Evolutionary conservation across 2,888 invertebrate species (phyloP), one percentile per base, ranked within the genome.

Genomic region (Tinea semifulvella): DNA sequence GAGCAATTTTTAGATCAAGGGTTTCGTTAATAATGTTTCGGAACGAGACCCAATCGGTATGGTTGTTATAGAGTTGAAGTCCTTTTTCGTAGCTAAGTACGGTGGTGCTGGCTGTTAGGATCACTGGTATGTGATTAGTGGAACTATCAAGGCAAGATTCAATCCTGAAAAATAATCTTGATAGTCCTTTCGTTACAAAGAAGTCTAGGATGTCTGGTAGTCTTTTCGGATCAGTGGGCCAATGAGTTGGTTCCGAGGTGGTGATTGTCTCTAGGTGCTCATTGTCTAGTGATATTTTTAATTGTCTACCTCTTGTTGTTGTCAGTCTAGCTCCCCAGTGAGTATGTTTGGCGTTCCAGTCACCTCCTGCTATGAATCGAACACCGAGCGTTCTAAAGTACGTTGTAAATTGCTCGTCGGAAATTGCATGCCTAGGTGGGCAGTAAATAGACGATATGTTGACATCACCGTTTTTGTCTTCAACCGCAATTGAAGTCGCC

Each of bases 311-410:
- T 26, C 47, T 46, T 1, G 53, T 20, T 5, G 11, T 43, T 3
- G 28, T 51, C 6, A 54, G 26, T 16, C 54, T 47, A 0, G 51
- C 52, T 1, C 49, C 52, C 52, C 52, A 56, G 28, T 43, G 31
- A 1, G 18, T 20, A n/a, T 53, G 51, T 38, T 55, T 52, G 1
- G 50, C 27, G 17, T 56, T 56, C 48, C 50, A 54, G 35, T 56
- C 49, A 2, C 53, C 52, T 8, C 48, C 50, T 8, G 20, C 20
- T n/a, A 49, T 43, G 40, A 48, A 54, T 39, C 46, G 46, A 16
- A 35, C 13, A 5, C 51, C 50, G 1, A 54, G 47, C 11, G 39
- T 46, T 10, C 22, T 20, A 22, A 55, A 53, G 38, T 43, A 53
- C 2, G 14, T 22, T 8, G n/a, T 43, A 10, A 46, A 53, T 11